A percentile compares a stretch with the other conserved stretches of the same genome.
Conservation (phyloP, 2,888 invertebrate genomes). For the Napeogenes sylphis region DNA sequence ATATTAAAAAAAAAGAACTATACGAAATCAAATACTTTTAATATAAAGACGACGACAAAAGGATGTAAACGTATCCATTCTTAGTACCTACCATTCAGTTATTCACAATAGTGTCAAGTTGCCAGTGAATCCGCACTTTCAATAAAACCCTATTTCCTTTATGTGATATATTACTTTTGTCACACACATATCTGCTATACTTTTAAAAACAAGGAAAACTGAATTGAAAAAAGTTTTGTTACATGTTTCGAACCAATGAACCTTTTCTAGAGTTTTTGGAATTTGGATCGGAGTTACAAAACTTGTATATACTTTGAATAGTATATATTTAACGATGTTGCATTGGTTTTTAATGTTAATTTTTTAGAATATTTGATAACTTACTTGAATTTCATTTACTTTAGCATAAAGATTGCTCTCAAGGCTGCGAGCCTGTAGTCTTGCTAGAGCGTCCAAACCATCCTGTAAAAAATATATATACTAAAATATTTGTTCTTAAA, state of each 20-base stretch:
- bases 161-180: slow-evolving; percentile 3
- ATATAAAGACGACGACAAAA: not conserved
- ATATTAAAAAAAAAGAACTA: no score
- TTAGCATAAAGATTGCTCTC: slow-evolving; percentile 93
- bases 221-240: no score
- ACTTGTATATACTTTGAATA: no score
- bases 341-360: not conserved
- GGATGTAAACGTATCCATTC: slow-evolving; percentile 6
- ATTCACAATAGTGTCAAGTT: slow-evolving; percentile 19
- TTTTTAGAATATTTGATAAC: slow-evolving; percentile 20
- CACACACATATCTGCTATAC: not conserved
- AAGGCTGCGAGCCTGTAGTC: slow-evolving; percentile 86
- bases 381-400: slow-evolving; percentile 89
- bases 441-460: slow-evolving; percentile 86
- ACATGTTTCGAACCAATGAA: no score
- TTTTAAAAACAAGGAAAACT: no score
- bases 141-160: slow-evolving; percentile 6
- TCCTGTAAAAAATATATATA: slow-evolving; percentile 77
- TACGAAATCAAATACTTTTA: not conserved
- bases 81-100: slow-evolving; percentile 10
- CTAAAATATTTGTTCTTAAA: slow-evolving; percentile 24
- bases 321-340: no score
- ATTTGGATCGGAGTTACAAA: no score
- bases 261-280: no score
- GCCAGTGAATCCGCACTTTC: slow-evolving; percentile 16